phyloP scores from a whole-genome alignment of 2,888 invertebrate genomes.

The Physocephala rufipes region DNA sequence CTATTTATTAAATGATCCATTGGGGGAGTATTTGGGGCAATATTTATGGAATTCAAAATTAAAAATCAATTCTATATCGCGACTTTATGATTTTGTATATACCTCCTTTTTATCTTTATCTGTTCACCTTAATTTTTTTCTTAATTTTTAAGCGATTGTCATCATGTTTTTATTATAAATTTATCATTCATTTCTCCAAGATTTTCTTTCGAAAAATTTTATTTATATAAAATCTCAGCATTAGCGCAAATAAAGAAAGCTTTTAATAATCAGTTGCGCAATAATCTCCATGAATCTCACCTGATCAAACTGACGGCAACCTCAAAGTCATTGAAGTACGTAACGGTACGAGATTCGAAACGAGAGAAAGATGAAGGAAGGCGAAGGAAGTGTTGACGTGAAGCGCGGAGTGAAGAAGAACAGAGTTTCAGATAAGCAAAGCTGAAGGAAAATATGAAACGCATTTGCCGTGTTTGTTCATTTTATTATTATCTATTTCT shows the following conservation, averaged over 20 bases:
- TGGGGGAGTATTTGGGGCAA: no score
- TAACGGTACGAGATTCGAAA: no score
- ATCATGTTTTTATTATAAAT: conserved; percentile 24
- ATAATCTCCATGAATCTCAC: background rate
- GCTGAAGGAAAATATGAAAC: background rate
- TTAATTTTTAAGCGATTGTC: conserved; percentile 31
- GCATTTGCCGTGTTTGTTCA: background rate
- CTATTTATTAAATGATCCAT: no score
- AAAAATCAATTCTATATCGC: no score
- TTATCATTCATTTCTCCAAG: background rate
- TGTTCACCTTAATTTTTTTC: no score
- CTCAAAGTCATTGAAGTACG: background rate
- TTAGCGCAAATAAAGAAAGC: background rate
- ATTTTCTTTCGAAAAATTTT: conserved; percentile 34
- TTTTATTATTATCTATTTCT: no score
- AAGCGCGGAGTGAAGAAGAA: background rate
- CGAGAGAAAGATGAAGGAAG: background rate
- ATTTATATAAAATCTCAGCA: conserved; percentile 7
- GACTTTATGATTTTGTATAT: background rate
- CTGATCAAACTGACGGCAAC: conserved; percentile 4
- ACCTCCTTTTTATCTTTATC: no score
- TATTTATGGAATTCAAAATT: no score
- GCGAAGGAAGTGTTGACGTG: background rate
- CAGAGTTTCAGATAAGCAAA: background rate
- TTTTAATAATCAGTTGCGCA: background rate